These are phyloP conservation scores for Morpho helenor DNA, from an alignment of 2,888 invertebrate species.

Conservation along the genomic window DNA sequence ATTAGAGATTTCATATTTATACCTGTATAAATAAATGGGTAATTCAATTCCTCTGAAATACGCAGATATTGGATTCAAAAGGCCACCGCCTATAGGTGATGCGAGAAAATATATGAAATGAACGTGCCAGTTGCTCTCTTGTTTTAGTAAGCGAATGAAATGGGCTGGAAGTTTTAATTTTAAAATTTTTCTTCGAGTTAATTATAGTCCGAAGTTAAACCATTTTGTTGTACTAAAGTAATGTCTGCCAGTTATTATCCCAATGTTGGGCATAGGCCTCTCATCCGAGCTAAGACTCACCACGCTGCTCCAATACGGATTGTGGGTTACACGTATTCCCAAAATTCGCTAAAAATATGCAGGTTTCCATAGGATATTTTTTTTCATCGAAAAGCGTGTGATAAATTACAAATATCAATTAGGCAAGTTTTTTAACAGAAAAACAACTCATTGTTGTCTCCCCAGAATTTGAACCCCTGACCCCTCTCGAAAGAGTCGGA, in stretches of 20 bases:
- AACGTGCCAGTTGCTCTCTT: conserved; percentile 3
- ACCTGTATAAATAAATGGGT: background rate
- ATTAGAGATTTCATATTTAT: no score
- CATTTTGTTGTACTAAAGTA: no score
- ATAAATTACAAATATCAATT: no score
- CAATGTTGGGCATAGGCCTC: no score
- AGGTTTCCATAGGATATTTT: no score
- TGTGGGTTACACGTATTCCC: background rate
- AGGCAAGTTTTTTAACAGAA: background rate
- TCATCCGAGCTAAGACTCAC: no score
- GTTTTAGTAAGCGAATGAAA: conserved; percentile 5
- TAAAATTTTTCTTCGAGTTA: background rate
- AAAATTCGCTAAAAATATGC: background rate
- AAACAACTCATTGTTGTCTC: background rate
- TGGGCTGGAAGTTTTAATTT: conserved; percentile 2
- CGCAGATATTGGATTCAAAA: conserved; percentile 8
- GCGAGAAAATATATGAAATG: background rate
- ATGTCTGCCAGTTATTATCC: no score
- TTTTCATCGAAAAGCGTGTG: no score
- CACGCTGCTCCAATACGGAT: no score
- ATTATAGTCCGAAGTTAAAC: no score
- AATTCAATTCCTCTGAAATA: conserved; percentile 3
- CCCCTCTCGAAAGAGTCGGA: no score
- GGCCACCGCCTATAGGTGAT: background rate
- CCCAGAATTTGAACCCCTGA: background rate